Base-by-base conservation (phyloP, 2,888 invertebrate genomes). In the Hemaris fuciformis region DNA sequence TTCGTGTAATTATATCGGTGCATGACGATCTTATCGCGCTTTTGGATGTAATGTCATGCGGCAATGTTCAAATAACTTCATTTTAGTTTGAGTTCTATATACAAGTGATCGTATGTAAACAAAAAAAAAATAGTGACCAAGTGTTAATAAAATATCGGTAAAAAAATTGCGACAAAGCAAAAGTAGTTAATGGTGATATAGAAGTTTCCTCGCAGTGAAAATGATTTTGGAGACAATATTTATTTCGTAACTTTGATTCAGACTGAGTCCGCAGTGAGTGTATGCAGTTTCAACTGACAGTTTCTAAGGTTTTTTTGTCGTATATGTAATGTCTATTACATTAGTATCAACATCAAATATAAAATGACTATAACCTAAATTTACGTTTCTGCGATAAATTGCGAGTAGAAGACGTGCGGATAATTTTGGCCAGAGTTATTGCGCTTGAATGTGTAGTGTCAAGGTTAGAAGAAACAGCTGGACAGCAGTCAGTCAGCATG, bases 401-500 rank as follows among this genome's bases (percentile, higher is more conserved):
- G 53, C 18, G 10, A 66, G 68, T 66, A 67, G 70, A 66, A 66
- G 64, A 73, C 65, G 67, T 62, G 69, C 64, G 71, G 64, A 69
- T 76, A 73, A 69, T 70, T 74, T 72, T 68, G 72, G 27, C 4
- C 27, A 18, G 31, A 70, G 70, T 67, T 69, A 70, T 73, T 75
- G 64, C 71, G 67, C 70, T 70, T 72, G 66, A 74, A 76, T 74
- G 75, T 72, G 75, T 82, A 80, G 77, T 86, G 87, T 82, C 89
- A 90, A 90, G 89, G 89, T 85, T 83, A 75, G 69, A 71, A 72
- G 72, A 76, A 66, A 75, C 75, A 67, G 69, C 78, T 81, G 82
- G 81, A 77, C 77, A 85, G 73, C 78, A 78, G 79, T 79, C 77
- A 74, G 72, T 48, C 46, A 38, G 23, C 76, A 71, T 70, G 69